Base-by-base conservation (phyloP, 2,113 vertebrate genomes). In the Gasterosteus nipponicus region DNA sequence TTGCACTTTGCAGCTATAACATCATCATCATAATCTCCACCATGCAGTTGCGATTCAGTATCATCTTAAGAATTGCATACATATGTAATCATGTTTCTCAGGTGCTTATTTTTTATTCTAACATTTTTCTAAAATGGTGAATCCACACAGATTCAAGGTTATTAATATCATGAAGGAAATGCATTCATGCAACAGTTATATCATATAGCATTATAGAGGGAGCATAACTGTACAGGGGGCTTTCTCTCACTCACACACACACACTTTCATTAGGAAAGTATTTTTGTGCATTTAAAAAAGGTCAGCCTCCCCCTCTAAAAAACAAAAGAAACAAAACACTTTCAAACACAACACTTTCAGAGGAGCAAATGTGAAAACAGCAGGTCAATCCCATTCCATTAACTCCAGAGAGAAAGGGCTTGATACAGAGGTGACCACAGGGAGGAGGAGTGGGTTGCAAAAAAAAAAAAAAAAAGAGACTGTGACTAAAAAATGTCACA, bases 401-500 rank as follows among this genome's bases (percentile, higher is more conserved):
- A 80, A 75, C 16, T 42, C 31, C 7, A 67, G 64, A 5, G 29
- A 11, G n/a, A 16, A 83, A 58, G 14, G 39, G 11, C 75, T 71
- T 5, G 56, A 64, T 58, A 68, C 71, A 78, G 75, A 80, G 72
- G 81, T 83, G 79, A 86, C 80, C 82, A 71, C 75, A 56, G 78
- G 75, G 69, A 83, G 57, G 56, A 61, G 38, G 69, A 69, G n/a
- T 46, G 64, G 44, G 16, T 22, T 47, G 53, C 4, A 38, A 12
- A 54, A 54, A 54, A 54, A 26, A 29, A 5, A 11, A 22, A 10
- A 10, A 16, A 46, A 42, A 44, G 14, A 46, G 35, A 2, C 54
- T 42, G 72, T 66, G 80, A 72, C 80, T 72, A 69, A 77, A 82
- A 85, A 87, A 81, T 89, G 84, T 88, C 89, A 88, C 73, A 0